Evolutionary conservation across 1,140 invertebrate species (phyloP).

Genomic region (Oreohelix idahoensis): DNA sequence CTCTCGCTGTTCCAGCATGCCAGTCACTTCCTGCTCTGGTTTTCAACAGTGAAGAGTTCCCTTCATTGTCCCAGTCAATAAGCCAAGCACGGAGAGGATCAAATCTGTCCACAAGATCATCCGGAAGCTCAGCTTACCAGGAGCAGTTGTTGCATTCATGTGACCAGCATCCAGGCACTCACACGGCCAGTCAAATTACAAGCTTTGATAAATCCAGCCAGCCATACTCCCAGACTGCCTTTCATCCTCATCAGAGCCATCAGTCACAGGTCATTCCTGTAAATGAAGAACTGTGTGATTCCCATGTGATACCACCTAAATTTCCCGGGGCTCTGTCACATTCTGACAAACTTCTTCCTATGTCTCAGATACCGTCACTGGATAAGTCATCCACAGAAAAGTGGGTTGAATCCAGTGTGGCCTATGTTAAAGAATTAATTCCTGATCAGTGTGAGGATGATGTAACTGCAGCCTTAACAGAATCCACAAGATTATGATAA

Average conservation of each 20-base stretch:
- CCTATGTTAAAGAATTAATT: not conserved
- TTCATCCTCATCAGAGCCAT: not conserved
- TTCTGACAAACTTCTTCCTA: not conserved
- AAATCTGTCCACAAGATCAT: conserved; percentile 6
- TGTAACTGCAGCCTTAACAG: not conserved
- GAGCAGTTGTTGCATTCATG: not conserved
- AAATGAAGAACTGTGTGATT: not conserved
- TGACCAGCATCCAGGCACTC: too few relatives aligned
- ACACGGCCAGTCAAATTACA: not conserved
- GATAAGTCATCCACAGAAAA: conserved; percentile 34
- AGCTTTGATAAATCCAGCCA: not conserved
- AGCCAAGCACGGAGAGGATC: not conserved
- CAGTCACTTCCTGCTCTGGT: not conserved
- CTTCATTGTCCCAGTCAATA: not conserved
- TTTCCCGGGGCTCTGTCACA: not conserved
- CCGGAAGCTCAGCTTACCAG: not conserved
- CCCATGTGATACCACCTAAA: not conserved
- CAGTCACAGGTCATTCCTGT: not conserved
- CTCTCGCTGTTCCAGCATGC: not conserved
- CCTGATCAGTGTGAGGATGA: not conserved
- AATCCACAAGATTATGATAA: conserved; percentile 8
- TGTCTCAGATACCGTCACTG: not conserved
- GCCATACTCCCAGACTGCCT: not conserved
- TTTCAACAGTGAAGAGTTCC: not conserved
- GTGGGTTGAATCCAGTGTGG: conserved; percentile 29